Conservation (phyloP, 1,140 invertebrate genomes). For the Bursaphelenchus mucronatus region DNA sequence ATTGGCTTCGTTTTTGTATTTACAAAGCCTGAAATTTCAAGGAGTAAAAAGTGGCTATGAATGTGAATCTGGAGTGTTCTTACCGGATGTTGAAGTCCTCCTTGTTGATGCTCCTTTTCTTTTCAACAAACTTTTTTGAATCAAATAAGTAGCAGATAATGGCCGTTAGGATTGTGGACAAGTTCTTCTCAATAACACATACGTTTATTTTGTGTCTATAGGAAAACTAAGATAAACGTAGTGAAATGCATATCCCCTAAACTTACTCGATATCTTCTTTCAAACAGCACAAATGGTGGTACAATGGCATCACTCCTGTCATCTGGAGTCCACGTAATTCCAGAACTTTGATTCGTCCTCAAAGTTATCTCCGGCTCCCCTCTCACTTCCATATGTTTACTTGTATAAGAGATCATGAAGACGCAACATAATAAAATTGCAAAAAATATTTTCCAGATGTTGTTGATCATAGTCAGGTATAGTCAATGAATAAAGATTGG, state of each 20-base stretch:
- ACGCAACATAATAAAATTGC: too few species aligned
- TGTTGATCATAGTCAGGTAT: too few species aligned
- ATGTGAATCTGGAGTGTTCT: neutral
- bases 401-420: too few species aligned
- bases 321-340: too few species aligned
- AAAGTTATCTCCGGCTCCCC: too few species aligned
- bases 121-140: constrained; percentile 17
- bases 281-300: constrained; percentile 19
- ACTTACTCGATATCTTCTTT: constrained; percentile 24
- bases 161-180: constrained; percentile 30
- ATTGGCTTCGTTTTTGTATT: constrained; percentile 23
- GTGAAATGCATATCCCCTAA: neutral
- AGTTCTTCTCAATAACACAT: constrained; percentile 31
- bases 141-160: constrained; percentile 28
- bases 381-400: too few species aligned
- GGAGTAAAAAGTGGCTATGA: neutral
- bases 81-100: constrained; percentile 24
- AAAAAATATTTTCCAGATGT: too few species aligned
- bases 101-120: constrained; percentile 20
- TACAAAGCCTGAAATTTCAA: constrained; percentile 26
- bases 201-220: constrained; percentile 17
- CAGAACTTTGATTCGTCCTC: too few species aligned
- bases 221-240: constrained; percentile 1
- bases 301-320: neutral
- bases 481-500: too few species aligned